Base-by-base conservation (phyloP, 2,797 vertebrate genomes). In the Cossypha heuglini region DNA sequence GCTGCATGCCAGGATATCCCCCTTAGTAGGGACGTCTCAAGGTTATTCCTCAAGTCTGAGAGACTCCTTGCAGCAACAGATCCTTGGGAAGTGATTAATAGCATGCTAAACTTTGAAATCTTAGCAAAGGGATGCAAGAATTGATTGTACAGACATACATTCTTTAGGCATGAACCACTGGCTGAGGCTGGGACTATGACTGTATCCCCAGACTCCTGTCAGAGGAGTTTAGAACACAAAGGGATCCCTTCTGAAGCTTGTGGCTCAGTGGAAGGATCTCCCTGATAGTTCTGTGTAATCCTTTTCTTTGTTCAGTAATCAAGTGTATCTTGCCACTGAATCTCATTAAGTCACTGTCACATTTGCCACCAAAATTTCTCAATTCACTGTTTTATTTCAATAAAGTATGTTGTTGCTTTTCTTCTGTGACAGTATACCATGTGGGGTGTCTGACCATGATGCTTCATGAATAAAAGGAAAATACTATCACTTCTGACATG, bases 401-500 rank as follows among this genome's bases (percentile, higher is more conserved):
- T 21, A 9, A 82, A 33, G 1, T 17, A 6, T 21, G 11, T 8
- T 55, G 10, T 11, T 76, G 8, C 5, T 69, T 63, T 55, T 37
- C 48, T 18, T 42, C 45, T 33, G 6, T 43, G n/a, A 38, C 16
- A 25, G 16, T 4, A 25, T 49, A 57, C 33, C 15, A 12, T 0
- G 0, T 29, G 9, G 6, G 3, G 3, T 43, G 8, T 63, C 22
- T 68, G 55, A 35, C n/a, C 29, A 29, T 6, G 29, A 33, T 8
- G 2, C 4, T 48, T n/a, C 58, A 25, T 5, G n/a, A 68, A 38
- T 7, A 73, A 9, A 5, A 57, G 68, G 38, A 63, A 55, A 73
- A 46, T 22, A 7, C 16, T 31, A 2, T 46, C 4, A 13, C 6
- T 61, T 67, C 48, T 45, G n/a, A 59, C 6, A 46, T 11, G 6